Base-by-base conservation (phyloP, 1,140 invertebrate species). In the Drosophila dunni region DNA sequence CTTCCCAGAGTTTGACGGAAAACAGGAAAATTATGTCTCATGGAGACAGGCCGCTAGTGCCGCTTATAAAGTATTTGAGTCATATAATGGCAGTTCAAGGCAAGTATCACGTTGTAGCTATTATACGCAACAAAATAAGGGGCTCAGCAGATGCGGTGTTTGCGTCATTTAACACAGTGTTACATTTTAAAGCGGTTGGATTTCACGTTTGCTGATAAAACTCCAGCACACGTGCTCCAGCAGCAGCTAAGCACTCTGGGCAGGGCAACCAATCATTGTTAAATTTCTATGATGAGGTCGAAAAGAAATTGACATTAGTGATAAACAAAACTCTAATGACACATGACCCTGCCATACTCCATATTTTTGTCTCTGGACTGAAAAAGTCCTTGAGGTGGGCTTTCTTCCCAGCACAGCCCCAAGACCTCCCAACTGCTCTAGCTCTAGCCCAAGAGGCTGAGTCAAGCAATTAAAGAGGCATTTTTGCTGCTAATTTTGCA, bases 111-210 rank as follows among this genome's bases (percentile, higher is more conserved):
- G 57, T 69, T 17, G 67, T 75, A 34, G 50, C 46, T 15, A 75
- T 75, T 9, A 65, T 74, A 5, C 57, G 56, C 8, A 79, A 64
- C 42, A 77, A 79, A n/a, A n/a, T n/a, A n/a, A n/a, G n/a, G n/a
- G n/a, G n/a, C n/a, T n/a, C n/a, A 38, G 78, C 74, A 0, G 64
- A 77, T 63, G 58, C 56, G 6, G 61, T 69, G 6, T 33, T 79
- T 3, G 42, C 74, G 2, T 74, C 63, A 17, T 75, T 68, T 7
- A 56, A 45, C 3, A 81, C 65, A 10, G 57, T 70, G 8, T 54
- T 79, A 7, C 79, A 79, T 61, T 73, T 79, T 15, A 56, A 68
- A 8, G 71, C 79, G 69, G 7, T 42, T 81, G 1, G 66, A 81
- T 36, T 75, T 66, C 42, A 72, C 68, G 17, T 75, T 72, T 42